These are phyloP conservation scores for Diorhabda carinulata DNA, from an alignment of 1,140 invertebrate genomes.

Conservation along the genomic window DNA sequence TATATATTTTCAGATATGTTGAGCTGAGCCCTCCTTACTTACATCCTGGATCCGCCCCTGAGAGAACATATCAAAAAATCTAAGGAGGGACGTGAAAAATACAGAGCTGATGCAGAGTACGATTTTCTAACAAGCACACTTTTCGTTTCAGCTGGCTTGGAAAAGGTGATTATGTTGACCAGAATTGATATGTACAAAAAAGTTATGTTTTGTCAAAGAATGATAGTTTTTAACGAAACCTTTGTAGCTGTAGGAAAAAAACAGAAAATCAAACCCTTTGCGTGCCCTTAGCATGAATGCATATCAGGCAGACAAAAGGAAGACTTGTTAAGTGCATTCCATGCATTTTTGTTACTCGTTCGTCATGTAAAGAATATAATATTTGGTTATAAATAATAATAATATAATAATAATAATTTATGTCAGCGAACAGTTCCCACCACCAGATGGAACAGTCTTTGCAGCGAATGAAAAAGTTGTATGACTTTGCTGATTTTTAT, in stretches of 20 bases:
- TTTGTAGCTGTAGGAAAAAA: constrained; percentile 32
- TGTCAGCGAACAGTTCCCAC: constrained; percentile 39
- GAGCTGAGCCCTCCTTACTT: too few species aligned
- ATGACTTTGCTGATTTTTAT: constrained; percentile 43
- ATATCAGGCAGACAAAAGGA: constrained; percentile 27
- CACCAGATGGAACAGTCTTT: constrained; percentile 37
- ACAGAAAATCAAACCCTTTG: constrained; percentile 22
- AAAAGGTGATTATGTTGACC: constrained; percentile 34
- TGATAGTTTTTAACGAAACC: constrained; percentile 37
- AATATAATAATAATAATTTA: constrained; percentile 37
- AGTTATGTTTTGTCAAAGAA: constrained; percentile 29
- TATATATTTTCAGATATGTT: too few species aligned
- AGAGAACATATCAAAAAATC: too few species aligned
- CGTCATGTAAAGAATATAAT: constrained; percentile 27
- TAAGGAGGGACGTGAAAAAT: too few species aligned
- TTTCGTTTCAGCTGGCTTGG: too few species aligned
- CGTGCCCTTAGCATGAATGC: constrained; percentile 36
- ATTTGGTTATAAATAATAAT: constrained; percentile 37
- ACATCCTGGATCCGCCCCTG: too few species aligned
- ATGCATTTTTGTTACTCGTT: constrained; percentile 28
- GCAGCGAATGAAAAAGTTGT: constrained; percentile 32
- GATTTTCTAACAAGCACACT: too few species aligned
- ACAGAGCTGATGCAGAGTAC: too few species aligned
- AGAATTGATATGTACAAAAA: constrained; percentile 31
- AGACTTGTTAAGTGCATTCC: constrained; percentile 37